phyloP scores from a whole-genome alignment of 2,113 vertebrate genomes.

The Ammospiza caudacuta region DNA sequence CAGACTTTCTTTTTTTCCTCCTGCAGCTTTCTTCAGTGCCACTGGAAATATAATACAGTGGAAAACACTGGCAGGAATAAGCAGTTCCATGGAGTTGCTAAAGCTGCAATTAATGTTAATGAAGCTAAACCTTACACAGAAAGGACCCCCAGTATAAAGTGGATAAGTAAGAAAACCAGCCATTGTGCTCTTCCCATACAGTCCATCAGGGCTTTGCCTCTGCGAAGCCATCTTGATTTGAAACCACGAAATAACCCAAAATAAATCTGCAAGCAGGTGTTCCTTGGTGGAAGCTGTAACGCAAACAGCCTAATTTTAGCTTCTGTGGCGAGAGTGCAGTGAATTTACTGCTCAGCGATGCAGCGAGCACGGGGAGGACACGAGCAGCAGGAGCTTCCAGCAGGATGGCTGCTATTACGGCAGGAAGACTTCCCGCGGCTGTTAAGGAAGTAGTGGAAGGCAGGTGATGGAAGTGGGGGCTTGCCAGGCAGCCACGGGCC shows the following conservation, averaged over 20 bases:
- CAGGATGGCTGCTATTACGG: conserved; percentile 80
- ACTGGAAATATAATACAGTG: conserved; percentile 58
- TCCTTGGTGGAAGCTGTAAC: conserved; percentile 80
- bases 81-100: conserved; percentile 70
- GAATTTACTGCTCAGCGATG: conserved; percentile 84
- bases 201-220: conserved; percentile 70
- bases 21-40: not conserved
- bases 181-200: conserved; percentile 49
- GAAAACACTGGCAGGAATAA: conserved; percentile 71
- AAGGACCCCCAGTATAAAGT: conserved; percentile 58
- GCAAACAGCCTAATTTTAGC: conserved; percentile 85
- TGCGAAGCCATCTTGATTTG: conserved; percentile 72
- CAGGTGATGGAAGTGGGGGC: conserved; percentile 80
- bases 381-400: conserved; percentile 83
- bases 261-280: conserved; percentile 82
- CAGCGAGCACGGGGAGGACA: conserved; percentile 75
- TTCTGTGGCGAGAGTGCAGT: conserved; percentile 71
- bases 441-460: conserved; percentile 75
- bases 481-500: conserved; percentile 73
- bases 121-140: conserved; percentile 71
- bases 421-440: conserved; percentile 76
- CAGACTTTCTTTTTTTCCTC: not conserved
- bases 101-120: conserved; percentile 79
- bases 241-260: conserved; percentile 75
- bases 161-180: conserved; percentile 75